A percentile compares a stretch with the other conserved stretches of the same genome.
These are phyloP conservation scores for Anguilla japonica DNA, from an alignment of 2,113 vertebrate genomes.

Conservation along the genomic window DNA sequence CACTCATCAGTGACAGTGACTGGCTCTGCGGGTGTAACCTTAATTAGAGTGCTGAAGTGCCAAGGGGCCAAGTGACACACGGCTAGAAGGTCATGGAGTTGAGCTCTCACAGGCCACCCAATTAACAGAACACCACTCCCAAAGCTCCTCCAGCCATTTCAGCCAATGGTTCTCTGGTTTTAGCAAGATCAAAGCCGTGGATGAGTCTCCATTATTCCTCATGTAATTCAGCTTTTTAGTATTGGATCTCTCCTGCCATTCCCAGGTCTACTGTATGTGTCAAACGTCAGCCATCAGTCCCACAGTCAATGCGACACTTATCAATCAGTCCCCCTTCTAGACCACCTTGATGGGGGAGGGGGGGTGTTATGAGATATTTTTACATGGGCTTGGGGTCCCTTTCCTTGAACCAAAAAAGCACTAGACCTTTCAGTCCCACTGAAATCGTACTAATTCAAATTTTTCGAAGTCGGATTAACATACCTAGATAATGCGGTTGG, in stretches of 20 bases:
- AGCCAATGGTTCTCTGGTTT: not conserved
- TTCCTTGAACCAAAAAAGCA: too few relatives aligned
- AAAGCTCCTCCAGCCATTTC: not conserved
- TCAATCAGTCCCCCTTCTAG: too few relatives aligned
- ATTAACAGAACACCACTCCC: conserved; percentile 22
- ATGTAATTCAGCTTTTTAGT: not conserved
- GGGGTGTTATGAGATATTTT: too few relatives aligned
- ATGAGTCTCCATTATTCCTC: not conserved
- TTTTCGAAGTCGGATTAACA: too few relatives aligned
- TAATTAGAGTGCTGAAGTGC: conserved; percentile 32
- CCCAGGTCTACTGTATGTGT: not conserved
- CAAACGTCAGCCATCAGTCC: too few relatives aligned
- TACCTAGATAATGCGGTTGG: too few relatives aligned
- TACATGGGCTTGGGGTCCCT: too few relatives aligned
- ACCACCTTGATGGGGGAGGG: too few relatives aligned
- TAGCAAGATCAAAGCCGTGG: not conserved
- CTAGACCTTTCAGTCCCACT: too few relatives aligned
- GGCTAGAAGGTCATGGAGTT: conserved; percentile 28
- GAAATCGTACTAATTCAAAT: too few relatives aligned
- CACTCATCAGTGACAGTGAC: not conserved
- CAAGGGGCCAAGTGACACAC: conserved; percentile 2
- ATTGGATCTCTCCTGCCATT: not conserved
- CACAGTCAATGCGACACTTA: too few relatives aligned
- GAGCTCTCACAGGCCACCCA: conserved; percentile 12
- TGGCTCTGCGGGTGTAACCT: conserved; percentile 15